Evolutionary conservation across 2,888 invertebrate species (phyloP).

Genomic region (Argyra leucocephala): DNA sequence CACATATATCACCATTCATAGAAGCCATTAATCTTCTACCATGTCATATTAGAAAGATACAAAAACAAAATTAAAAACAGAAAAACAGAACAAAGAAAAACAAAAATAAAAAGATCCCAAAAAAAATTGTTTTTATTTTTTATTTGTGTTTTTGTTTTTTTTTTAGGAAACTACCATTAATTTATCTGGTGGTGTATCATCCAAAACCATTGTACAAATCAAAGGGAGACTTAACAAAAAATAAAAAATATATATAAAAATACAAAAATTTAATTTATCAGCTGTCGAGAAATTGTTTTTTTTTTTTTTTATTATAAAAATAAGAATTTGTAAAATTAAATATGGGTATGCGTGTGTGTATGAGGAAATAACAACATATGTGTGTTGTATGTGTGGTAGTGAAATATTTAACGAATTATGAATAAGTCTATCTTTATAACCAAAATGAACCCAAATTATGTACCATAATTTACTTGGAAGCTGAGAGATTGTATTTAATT

Average conservation of each 20-base stretch:
- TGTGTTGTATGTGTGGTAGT: not conserved
- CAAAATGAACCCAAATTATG: no score
- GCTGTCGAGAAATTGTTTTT: not conserved
- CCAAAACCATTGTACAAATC: not conserved
- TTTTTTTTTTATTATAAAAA: not conserved
- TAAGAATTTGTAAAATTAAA: not conserved
- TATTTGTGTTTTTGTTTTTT: not conserved
- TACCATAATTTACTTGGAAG: no score
- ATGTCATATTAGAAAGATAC: not conserved
- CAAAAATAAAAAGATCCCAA: not conserved
- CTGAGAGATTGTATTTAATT: no score
- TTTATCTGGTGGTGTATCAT: not conserved
- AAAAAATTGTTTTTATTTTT: no score
- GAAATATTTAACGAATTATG: not conserved
- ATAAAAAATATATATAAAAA: not conserved
- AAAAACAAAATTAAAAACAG: not conserved
- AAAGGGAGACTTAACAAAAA: not conserved
- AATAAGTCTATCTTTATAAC: no score
- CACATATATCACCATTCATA: conserved; percentile 13
- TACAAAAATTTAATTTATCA: not conserved
- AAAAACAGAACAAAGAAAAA: not conserved
- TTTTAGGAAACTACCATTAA: conserved; percentile 6
- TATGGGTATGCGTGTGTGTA: not conserved
- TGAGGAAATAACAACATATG: no score
- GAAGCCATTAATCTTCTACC: conserved; percentile 11